Conservation (phyloP, 2,888 invertebrate species). For the Chaitophorus viminalis region DNA sequence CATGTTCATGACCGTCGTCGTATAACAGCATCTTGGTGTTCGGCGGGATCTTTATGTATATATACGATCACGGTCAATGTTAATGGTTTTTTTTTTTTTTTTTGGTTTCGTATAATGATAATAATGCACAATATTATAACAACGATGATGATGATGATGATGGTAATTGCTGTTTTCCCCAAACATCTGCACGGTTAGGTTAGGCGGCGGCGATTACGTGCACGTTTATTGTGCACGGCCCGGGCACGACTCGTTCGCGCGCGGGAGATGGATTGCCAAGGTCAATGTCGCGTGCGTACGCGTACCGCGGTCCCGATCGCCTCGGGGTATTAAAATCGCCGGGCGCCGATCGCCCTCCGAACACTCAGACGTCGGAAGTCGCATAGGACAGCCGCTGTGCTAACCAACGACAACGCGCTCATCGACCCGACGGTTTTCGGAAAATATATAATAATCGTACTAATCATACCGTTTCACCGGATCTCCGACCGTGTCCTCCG, state of each 20-base stretch:
- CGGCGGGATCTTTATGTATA: too few relatives aligned
- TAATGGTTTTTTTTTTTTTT: background rate
- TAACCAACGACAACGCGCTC: background rate
- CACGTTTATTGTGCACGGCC: too few relatives aligned
- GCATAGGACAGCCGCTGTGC: background rate
- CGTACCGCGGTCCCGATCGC: background rate
- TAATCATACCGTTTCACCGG: too few relatives aligned
- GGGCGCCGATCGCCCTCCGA: too few relatives aligned
- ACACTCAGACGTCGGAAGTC: background rate
- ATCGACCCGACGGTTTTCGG: background rate
- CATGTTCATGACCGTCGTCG: too few relatives aligned
- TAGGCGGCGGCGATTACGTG: too few relatives aligned
- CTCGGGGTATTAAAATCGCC: conserved; percentile 13
- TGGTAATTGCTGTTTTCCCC: background rate
- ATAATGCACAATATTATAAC: background rate
- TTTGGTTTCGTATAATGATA: background rate
- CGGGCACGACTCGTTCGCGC: background rate
- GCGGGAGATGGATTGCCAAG: background rate
- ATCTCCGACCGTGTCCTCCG: too few relatives aligned
- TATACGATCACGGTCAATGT: too few relatives aligned
- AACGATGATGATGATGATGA: background rate
- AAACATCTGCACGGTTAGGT: background rate
- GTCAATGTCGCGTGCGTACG: background rate
- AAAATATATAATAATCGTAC: too few relatives aligned
- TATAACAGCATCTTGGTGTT: too few relatives aligned